phyloP scores from a whole-genome alignment of 2,113 vertebrate species.

The Anser brachyrhynchus region DNA sequence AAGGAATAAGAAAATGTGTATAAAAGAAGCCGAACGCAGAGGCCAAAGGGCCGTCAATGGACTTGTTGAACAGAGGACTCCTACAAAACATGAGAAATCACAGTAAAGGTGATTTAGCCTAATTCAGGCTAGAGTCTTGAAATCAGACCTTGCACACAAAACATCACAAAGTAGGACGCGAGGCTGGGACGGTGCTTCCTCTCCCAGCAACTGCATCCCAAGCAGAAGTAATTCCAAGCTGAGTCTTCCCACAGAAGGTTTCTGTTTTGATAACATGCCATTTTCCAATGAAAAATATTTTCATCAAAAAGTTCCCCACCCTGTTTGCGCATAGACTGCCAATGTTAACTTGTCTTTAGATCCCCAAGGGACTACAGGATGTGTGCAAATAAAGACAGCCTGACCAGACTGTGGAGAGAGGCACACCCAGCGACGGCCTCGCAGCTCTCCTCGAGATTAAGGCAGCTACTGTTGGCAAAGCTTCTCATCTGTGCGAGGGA shows the following conservation, averaged over 20 bases:
- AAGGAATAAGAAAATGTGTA: background rate
- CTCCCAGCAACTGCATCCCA: background rate
- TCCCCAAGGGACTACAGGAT: background rate
- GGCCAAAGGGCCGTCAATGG: background rate
- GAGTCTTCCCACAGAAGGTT: background rate
- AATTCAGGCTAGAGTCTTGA: background rate
- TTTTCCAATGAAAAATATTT: constrained; percentile 15
- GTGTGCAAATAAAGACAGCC: background rate
- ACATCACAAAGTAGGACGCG: background rate
- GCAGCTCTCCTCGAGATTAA: background rate
- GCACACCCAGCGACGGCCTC: background rate
- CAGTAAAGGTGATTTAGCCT: background rate
- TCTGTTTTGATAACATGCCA: background rate
- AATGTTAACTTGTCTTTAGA: background rate
- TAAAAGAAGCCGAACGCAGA: background rate
- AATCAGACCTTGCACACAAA: background rate
- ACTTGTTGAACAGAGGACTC: background rate
- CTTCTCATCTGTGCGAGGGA: background rate
- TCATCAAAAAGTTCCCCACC: background rate
- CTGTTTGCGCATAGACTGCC: constrained; percentile 9
- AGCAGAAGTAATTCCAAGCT: background rate
- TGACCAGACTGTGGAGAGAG: background rate
- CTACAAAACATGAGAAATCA: background rate
- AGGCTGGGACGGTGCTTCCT: background rate
- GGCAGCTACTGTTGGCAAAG: background rate